phyloP scores from a whole-genome alignment of 2,888 invertebrate genomes.

The Branchellion lobata region DNA sequence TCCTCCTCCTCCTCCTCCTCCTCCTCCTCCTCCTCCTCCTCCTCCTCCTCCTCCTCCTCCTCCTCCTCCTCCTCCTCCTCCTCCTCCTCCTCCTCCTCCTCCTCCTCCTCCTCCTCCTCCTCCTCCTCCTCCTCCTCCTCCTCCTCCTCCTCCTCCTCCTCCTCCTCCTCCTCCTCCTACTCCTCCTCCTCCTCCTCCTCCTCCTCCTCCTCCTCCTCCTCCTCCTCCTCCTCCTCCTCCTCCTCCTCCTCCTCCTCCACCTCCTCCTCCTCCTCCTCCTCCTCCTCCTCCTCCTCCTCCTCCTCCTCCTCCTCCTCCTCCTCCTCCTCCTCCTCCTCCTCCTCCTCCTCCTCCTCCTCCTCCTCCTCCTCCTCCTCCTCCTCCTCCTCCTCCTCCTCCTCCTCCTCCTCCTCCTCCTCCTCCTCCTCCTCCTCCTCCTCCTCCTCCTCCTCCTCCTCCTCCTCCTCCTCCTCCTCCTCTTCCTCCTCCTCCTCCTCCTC shows the following conservation, averaged over 20 bases:
- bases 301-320: too few relatives aligned
- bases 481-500: too few relatives aligned
- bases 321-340: too few relatives aligned
- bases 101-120: background rate
- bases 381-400: too few relatives aligned
- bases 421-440: too few relatives aligned
- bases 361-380: too few relatives aligned
- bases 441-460: too few relatives aligned
- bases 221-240: background rate
- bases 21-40: constrained; percentile 3
- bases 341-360: too few relatives aligned
- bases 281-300: too few relatives aligned
- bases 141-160: background rate
- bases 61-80: constrained; percentile 10
- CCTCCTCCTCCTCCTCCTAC: too few relatives aligned
- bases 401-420: too few relatives aligned
- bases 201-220: background rate
- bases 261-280: constrained; percentile 4
- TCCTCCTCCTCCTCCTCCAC: background rate
- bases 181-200: background rate
- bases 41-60: constrained; percentile 22
- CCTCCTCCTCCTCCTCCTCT: too few relatives aligned
- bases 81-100: background rate
- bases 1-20: background rate
- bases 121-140: background rate